Evolutionary conservation across 2,113 vertebrate genomes (phyloP).

Genomic region (Microtus ochrogaster): DNA sequence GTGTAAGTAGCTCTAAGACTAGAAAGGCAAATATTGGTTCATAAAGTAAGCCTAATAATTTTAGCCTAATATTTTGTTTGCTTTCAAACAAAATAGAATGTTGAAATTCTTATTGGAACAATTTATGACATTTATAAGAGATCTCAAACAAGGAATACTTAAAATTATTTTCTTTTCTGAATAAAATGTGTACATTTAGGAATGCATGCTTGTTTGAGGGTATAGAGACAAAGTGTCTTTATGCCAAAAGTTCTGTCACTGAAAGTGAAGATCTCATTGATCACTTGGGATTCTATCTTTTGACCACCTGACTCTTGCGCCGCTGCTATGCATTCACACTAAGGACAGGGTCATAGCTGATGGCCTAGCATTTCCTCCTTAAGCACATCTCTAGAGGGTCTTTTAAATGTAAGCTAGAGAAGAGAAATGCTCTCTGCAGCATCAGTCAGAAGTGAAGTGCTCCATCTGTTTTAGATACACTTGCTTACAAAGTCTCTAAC

Average conservation of each 20-base stretch:
- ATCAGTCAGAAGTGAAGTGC: not conserved
- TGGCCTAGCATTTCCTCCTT: not conserved
- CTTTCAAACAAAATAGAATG: conserved; percentile 21
- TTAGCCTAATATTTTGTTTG: too few relatives aligned
- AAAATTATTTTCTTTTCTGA: not conserved
- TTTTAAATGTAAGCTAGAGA: not conserved
- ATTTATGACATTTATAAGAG: not conserved
- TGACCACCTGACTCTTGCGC: not conserved
- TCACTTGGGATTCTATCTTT: not conserved
- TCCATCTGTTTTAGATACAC: not conserved
- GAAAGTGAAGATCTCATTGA: not conserved
- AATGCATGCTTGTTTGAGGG: not conserved
- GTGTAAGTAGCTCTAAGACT: not conserved
- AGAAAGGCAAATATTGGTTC: not conserved
- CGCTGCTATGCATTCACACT: not conserved
- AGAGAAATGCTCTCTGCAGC: not conserved
- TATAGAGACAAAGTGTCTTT: not conserved
- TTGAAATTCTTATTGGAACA: conserved; percentile 5
- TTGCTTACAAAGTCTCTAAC: not conserved
- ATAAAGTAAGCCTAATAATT: not conserved
- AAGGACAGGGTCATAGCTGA: not conserved
- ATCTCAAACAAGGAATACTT: not conserved
- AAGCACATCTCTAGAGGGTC: not conserved
- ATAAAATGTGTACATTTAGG: not conserved
- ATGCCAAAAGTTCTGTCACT: not conserved